Percentiles rank a stretch among this genome's conserved stretches.
Evolutionary conservation across 1,140 invertebrate genomes (phyloP).

Genomic region (Sycobia sp.): DNA sequence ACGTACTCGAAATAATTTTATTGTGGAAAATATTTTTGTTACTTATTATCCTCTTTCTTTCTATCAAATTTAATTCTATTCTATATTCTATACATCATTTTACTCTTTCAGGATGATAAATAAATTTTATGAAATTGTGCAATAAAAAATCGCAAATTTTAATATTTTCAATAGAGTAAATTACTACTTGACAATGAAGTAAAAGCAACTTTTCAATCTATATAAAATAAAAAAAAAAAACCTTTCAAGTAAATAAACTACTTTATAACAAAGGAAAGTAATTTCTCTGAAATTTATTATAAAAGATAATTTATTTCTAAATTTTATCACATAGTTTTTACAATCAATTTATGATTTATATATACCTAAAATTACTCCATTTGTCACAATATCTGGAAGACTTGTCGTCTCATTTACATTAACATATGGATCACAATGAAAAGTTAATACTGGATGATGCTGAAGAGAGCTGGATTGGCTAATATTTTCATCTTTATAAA

Average conservation of each 20-base stretch:
- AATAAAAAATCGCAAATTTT: no score
- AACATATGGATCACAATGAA: constrained; percentile 56
- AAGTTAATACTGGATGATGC: constrained; percentile 59
- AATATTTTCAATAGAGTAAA: neutral
- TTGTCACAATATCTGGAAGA: constrained; percentile 62
- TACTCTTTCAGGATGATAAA: no score
- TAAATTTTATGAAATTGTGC: neutral
- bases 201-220: no score
- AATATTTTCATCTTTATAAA: constrained; percentile 36
- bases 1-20: constrained; percentile 32
- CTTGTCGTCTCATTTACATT: constrained; percentile 44
- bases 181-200: neutral
- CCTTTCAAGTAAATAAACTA: no score
- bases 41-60: constrained; percentile 16
- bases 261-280: no score
- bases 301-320: constrained; percentile 27
- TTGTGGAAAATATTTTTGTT: constrained; percentile 21
- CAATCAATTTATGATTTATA: constrained; percentile 48
- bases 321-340: constrained; percentile 18
- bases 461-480: constrained; percentile 39
- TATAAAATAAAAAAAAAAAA: no score
- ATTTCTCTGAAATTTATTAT: constrained; percentile 1
- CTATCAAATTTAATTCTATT: no score
- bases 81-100: no score
- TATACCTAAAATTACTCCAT: constrained; percentile 59